A percentile compares a stretch with the other conserved stretches of the same genome.
phyloP scores from a whole-genome alignment of 1,140 invertebrate species.

The Caenorhabditis remanei region DNA sequence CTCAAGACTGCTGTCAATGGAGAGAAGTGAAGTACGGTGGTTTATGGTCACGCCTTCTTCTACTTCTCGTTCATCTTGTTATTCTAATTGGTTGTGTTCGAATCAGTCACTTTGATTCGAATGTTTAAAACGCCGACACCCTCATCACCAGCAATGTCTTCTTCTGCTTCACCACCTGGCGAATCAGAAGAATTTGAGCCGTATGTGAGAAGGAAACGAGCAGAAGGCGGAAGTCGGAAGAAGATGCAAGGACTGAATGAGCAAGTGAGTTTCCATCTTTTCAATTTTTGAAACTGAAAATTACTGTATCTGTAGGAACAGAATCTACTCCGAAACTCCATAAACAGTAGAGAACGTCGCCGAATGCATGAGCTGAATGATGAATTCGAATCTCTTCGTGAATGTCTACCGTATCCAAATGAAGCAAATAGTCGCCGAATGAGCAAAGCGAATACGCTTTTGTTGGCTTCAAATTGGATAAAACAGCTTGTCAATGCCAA shows the following conservation, averaged over 20 bases:
- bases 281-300: not conserved
- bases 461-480: slow-evolving; percentile 53
- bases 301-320: slow-evolving; percentile 39
- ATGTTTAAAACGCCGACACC: slow-evolving; percentile 9
- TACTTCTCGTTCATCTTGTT: not conserved
- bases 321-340: slow-evolving; percentile 55
- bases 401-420: slow-evolving; percentile 56
- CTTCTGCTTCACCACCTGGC: not conserved
- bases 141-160: slow-evolving; percentile 3
- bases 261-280: slow-evolving; percentile 16
- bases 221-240: slow-evolving; percentile 34
- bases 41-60: slow-evolving; percentile 1
- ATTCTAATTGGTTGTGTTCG: slow-evolving; percentile 28
- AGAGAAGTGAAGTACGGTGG: slow-evolving; percentile 3
- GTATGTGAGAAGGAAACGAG: slow-evolving; percentile 57
- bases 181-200: slow-evolving; percentile 60
- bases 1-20: not conserved
- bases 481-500: slow-evolving; percentile 30
- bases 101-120: not conserved
- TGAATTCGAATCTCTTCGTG: slow-evolving; percentile 57
- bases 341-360: slow-evolving; percentile 57
- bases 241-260: slow-evolving; percentile 59
- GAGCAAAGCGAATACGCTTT: slow-evolving; percentile 41
- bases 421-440: slow-evolving; percentile 54
- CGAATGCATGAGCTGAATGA: slow-evolving; percentile 64